Conservation (phyloP, 2,797 vertebrate genomes). For the Mastacembelus armatus region DNA sequence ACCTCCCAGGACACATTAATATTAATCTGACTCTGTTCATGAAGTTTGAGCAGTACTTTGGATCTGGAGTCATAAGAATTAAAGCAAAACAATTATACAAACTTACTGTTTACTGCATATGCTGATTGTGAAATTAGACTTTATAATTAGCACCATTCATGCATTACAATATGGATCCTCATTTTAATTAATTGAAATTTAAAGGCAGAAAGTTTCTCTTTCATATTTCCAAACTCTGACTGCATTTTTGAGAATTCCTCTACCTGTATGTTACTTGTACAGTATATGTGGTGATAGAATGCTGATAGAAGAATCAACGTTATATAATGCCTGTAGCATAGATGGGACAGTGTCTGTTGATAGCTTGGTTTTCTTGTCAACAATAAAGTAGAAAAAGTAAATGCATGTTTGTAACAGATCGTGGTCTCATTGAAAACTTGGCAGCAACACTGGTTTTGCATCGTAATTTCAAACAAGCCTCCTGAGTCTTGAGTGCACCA, state of each 20-base stretch:
- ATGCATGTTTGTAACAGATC: conserved; percentile 12
- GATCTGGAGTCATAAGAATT: background rate
- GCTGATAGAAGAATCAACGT: background rate
- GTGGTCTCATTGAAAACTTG: conserved; percentile 50
- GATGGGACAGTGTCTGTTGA: background rate
- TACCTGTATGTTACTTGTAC: too few relatives aligned
- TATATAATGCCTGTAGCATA: background rate
- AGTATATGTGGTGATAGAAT: too few relatives aligned
- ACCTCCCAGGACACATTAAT: conserved; percentile 43
- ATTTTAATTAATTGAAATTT: background rate
- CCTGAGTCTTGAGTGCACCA: conserved; percentile 31
- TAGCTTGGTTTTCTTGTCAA: conserved; percentile 2
- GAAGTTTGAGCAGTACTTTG: conserved; percentile 3
- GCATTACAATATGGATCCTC: conserved; percentile 14
- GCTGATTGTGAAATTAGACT: conserved; percentile 21
- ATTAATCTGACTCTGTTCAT: conserved; percentile 20
- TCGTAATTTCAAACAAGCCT: conserved; percentile 52
- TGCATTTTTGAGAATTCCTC: too few relatives aligned
- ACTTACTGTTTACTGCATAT: conserved; percentile 30
- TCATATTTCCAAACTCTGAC: background rate
- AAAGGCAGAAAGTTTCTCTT: conserved; percentile 19
- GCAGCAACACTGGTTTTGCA: conserved; percentile 41
- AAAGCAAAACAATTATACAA: conserved; percentile 31
- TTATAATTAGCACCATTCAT: conserved; percentile 24
- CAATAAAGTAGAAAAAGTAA: conserved; percentile 8